Base-by-base conservation (phyloP, 2,113 vertebrate genomes). In the Myotis davidii region DNA sequence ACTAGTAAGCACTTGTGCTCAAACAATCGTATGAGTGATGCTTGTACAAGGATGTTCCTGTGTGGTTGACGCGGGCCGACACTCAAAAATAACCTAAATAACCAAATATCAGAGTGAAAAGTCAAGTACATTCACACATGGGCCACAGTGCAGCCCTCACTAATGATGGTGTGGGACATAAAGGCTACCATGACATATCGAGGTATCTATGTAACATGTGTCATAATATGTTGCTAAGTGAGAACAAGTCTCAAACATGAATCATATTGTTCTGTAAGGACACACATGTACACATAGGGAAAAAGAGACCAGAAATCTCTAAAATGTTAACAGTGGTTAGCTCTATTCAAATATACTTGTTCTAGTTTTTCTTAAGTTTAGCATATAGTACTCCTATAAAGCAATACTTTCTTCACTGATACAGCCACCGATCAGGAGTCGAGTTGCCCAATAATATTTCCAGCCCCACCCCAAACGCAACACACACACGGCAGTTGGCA, bases 251-350 rank as follows among this genome's bases (percentile, higher is more conserved):
- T 39, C 39, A 48, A 69, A 77, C 56, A 27, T 12, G 78, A 9
- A 27, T 39, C n/a, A 50, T 20, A 42, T 13, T 11, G 6, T 92
- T 67, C 65, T 42, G 2, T 78, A 61, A 83, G 27, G 14, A 77
- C 64, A 48, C 11, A 81, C 0, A 1, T 4, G 1, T 32, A n/a
- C 18, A 79, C 6, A n/a, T 0, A 27, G 13, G 1, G 12, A 23
- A 23, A 56, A 82, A 54, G 70, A 48, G 50, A 34, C 1, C 4
- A 73, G 73, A 88, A 79, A 39, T 70, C 4, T 79, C 34, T 34
- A 64, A 84, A 84, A 37, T 37, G 18, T 89, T 86, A 45, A 65
- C 17, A 59, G 18, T 42, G 56, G 42, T 56, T 45, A 77, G 18
- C 72, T 76, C 61, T 18, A 21, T 39, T 45, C 59, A 73, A 42